Evolutionary conservation across 1,140 invertebrate genomes (phyloP).

Genomic region (Carposina sasakii): DNA sequence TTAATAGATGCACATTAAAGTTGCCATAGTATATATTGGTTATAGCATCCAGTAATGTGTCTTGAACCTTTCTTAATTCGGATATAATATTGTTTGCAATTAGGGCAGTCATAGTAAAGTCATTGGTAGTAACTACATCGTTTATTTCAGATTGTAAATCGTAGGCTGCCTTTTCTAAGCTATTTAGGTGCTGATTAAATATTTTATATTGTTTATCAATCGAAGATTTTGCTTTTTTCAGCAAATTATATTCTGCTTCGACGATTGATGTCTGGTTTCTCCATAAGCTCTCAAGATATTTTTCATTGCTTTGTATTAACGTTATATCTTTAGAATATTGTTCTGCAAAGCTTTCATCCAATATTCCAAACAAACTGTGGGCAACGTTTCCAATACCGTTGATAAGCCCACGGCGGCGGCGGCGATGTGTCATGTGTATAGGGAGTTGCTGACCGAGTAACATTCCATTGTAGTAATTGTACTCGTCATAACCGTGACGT

Average conservation of each 20-base stretch:
- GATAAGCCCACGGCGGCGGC: slow-evolving; percentile 18
- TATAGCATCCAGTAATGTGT: slow-evolving; percentile 13
- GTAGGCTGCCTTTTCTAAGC: neutral
- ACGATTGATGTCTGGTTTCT: slow-evolving; percentile 8
- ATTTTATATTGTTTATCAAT: slow-evolving; percentile 14
- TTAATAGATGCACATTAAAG: slow-evolving; percentile 16
- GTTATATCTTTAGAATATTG: slow-evolving; percentile 13
- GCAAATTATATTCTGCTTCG: slow-evolving; percentile 13
- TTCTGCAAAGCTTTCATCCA: slow-evolving; percentile 13
- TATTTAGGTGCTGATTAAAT: slow-evolving; percentile 10
- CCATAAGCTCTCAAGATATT: slow-evolving; percentile 9
- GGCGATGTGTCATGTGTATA: neutral
- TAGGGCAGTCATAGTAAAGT: slow-evolving; percentile 9
- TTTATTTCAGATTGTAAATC: neutral
- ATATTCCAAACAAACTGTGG: slow-evolving; percentile 15
- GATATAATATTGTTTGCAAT: slow-evolving; percentile 15
- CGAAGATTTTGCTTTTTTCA: slow-evolving; percentile 9
- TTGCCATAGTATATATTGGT: slow-evolving; percentile 19
- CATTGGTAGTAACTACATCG: slow-evolving; percentile 10
- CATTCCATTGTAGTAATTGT: slow-evolving; percentile 18
- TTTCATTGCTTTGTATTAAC: slow-evolving; percentile 9
- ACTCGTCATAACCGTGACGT: slow-evolving; percentile 16
- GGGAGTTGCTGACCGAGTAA: slow-evolving; percentile 10
- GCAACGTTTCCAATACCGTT: slow-evolving; percentile 24
- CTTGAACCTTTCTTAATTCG: slow-evolving; percentile 15